Conservation (phyloP, 2,888 invertebrate species). For the Alsophila aescularia region DNA sequence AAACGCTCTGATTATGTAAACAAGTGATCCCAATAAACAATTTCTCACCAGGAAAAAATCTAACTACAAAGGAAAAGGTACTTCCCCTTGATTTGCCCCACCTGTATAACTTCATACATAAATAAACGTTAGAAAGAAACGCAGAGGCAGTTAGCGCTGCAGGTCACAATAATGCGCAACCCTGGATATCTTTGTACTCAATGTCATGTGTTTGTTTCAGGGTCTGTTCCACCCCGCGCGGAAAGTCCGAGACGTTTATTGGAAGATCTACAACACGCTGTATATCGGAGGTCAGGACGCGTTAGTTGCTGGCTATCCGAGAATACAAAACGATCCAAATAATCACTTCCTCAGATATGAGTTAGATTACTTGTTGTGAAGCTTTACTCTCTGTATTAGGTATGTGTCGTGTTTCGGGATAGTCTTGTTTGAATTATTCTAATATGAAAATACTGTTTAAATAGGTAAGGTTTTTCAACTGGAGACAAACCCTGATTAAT, state of each 20-base stretch:
- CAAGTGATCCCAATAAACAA: no score
- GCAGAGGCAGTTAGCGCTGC: no score
- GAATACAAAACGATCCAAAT: slow-evolving; percentile 97
- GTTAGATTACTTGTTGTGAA: slow-evolving; percentile 95
- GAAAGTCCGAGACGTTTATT: slow-evolving; percentile 99
- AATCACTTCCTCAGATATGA: slow-evolving; percentile 97
- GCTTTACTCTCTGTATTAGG: slow-evolving; percentile 30
- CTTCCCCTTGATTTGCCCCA: no score
- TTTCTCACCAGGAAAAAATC: no score
- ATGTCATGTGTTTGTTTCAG: slow-evolving; percentile 77
- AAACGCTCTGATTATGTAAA: no score
- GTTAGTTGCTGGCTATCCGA: slow-evolving; percentile 98
- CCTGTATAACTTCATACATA: no score
- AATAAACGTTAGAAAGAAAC: no score
- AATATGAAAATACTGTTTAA: neutral
- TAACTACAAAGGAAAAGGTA: no score
- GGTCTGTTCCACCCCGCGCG: slow-evolving; percentile 99
- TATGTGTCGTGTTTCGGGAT: slow-evolving; percentile 31
- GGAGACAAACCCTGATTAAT: neutral
- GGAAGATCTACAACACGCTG: slow-evolving; percentile 99
- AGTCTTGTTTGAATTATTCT: slow-evolving; percentile 34
- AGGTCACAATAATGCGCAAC: no score
- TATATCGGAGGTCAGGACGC: slow-evolving; percentile 99
- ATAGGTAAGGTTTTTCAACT: neutral
- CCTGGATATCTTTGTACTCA: no score